phyloP scores from a whole-genome alignment of 2,113 vertebrate species.

The Macquaria ambigua region DNA sequence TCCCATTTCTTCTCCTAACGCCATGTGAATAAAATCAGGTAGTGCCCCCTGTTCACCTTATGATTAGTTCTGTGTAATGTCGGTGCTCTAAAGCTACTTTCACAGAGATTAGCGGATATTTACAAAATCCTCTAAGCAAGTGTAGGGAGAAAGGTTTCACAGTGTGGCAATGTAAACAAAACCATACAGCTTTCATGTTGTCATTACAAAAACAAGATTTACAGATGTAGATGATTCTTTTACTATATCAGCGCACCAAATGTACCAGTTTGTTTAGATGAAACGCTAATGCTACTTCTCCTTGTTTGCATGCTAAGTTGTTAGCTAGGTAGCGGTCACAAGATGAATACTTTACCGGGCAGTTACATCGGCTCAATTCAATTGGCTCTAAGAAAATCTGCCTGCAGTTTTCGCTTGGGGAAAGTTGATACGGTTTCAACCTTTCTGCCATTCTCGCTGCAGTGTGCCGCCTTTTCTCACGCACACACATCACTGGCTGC shows the following conservation, averaged over 20 bases:
- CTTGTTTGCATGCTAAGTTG: neutral
- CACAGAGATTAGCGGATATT: neutral
- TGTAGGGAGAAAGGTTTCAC: neutral
- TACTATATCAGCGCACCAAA: neutral
- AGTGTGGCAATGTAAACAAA: neutral
- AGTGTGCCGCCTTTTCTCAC: neutral
- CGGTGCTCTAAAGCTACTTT: neutral
- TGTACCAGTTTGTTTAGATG: neutral
- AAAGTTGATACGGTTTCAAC: slow-evolving; percentile 5
- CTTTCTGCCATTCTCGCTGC: slow-evolving; percentile 16
- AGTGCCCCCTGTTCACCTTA: neutral
- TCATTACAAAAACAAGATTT: too few species aligned
- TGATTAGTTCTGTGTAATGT: neutral
- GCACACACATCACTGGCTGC: slow-evolving; percentile 15
- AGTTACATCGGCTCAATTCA: neutral
- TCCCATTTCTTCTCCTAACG: neutral
- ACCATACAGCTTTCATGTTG: too few species aligned
- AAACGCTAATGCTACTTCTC: neutral
- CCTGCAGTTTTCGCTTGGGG: slow-evolving; percentile 26
- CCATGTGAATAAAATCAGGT: neutral
- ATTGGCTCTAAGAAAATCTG: neutral
- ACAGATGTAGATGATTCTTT: neutral
- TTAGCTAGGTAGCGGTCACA: neutral
- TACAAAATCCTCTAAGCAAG: neutral
- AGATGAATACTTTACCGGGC: neutral